These are phyloP conservation scores for Lamproptera curius DNA, from an alignment of 2,888 invertebrate genomes.

Conservation along the genomic window DNA sequence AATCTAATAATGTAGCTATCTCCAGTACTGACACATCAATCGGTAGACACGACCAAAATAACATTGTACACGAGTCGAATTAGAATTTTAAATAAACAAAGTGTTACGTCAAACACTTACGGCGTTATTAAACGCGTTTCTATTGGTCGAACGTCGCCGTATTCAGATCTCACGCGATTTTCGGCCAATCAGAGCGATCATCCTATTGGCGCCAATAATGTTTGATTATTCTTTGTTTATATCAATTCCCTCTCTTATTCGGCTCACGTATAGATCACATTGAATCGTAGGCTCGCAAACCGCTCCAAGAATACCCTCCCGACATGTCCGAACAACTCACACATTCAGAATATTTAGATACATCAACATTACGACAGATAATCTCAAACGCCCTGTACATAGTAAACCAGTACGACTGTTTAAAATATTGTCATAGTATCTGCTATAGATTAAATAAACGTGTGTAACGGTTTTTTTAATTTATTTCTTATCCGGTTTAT, in stretches of 20 bases:
- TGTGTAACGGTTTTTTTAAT: neutral
- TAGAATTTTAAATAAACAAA: neutral
- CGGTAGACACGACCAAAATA: slow-evolving; percentile 17
- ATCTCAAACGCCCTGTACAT: neutral
- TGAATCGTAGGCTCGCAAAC: neutral
- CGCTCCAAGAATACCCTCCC: neutral
- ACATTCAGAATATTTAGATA: slow-evolving; percentile 1
- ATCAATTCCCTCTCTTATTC: neutral
- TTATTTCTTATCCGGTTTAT: too few relatives aligned
- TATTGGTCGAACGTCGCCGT: neutral
- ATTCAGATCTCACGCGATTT: too few relatives aligned
- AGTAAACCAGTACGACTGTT: neutral
- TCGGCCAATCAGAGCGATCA: too few relatives aligned
- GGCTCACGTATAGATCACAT: too few relatives aligned
- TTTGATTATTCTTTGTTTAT: neutral
- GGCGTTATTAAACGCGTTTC: neutral
- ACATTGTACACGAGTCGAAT: slow-evolving; percentile 14
- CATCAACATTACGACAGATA: neutral
- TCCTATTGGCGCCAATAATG: too few relatives aligned
- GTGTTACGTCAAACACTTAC: too few relatives aligned
- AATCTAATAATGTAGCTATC: slow-evolving; percentile 59
- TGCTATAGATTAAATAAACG: neutral
- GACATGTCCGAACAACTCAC: neutral
- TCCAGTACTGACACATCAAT: slow-evolving; percentile 41
- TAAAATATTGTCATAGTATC: neutral